Conservation (phyloP, 1,140 invertebrate species). For the Microvelia longipes region DNA sequence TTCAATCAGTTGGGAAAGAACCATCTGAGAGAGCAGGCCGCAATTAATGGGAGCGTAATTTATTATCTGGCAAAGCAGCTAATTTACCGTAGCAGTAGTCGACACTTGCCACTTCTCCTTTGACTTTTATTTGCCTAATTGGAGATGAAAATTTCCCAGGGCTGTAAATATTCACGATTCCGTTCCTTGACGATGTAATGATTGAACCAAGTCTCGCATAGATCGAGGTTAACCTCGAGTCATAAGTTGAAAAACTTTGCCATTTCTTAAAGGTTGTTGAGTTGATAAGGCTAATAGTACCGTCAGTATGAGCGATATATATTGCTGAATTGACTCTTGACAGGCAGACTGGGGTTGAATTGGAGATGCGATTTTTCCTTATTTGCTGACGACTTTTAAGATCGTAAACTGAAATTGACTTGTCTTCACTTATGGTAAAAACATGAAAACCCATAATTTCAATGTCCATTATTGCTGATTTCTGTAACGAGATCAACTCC, state of each 20-base stretch:
- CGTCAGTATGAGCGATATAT: neutral
- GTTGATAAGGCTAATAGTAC: neutral
- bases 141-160: neutral
- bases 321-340: neutral
- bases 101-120: neutral
- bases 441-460: neutral
- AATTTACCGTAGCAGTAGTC: neutral
- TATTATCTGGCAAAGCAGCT: neutral
- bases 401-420: neutral
- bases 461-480: neutral
- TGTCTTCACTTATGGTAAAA: neutral
- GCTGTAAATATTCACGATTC: neutral
- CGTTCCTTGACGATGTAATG: neutral
- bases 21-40: no score
- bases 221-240: neutral
- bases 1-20: no score
- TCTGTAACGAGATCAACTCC: neutral
- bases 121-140: neutral
- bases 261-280: neutral
- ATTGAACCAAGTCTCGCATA: neutral
- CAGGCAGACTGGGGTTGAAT: neutral
- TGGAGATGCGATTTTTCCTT: neutral
- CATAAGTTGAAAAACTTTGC: neutral
- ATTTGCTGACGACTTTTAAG: neutral
- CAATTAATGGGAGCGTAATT: no score